Conservation (phyloP, 2,797 vertebrate genomes). For the Labeo calbasu region DNA sequence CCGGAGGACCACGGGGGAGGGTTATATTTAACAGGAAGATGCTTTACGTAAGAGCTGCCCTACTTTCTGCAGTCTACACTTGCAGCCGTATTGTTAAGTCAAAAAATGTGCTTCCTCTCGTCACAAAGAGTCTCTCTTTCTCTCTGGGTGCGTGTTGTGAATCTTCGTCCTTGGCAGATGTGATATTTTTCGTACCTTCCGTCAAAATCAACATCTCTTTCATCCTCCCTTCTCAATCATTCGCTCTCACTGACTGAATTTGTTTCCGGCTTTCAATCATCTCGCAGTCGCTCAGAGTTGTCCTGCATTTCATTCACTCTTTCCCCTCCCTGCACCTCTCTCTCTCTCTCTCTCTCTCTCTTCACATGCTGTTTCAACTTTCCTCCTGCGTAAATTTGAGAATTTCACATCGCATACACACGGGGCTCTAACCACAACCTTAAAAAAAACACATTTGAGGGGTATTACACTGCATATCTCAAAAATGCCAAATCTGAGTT, state of each 20-base stretch:
- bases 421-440: slow-evolving; percentile 34
- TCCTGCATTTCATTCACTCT: slow-evolving; percentile 46
- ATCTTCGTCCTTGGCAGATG: slow-evolving; percentile 30
- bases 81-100: slow-evolving; percentile 46
- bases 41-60: slow-evolving; percentile 62
- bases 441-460: slow-evolving; percentile 44
- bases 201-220: slow-evolving; percentile 43
- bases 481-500: slow-evolving; percentile 3
- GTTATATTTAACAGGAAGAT: slow-evolving; percentile 53
- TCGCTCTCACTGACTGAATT: slow-evolving; percentile 20
- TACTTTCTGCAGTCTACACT: slow-evolving; percentile 63
- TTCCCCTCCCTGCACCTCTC: background rate
- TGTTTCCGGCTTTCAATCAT: slow-evolving; percentile 50
- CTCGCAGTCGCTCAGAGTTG: slow-evolving; percentile 4
- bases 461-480: slow-evolving; percentile 33
- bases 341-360: background rate
- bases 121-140: slow-evolving; percentile 32
- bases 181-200: slow-evolving; percentile 34
- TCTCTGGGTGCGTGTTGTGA: slow-evolving; percentile 40
- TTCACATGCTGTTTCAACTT: slow-evolving; percentile 25
- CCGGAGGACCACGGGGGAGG: slow-evolving; percentile 44
- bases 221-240: slow-evolving; percentile 11
- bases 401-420: slow-evolving; percentile 43
- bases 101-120: slow-evolving; percentile 36
- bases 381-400: slow-evolving; percentile 10